Evolutionary conservation across 2,888 invertebrate genomes (phyloP), one percentile per base, ranked within the genome.

Genomic region (Teleogryllus oceanicus): DNA sequence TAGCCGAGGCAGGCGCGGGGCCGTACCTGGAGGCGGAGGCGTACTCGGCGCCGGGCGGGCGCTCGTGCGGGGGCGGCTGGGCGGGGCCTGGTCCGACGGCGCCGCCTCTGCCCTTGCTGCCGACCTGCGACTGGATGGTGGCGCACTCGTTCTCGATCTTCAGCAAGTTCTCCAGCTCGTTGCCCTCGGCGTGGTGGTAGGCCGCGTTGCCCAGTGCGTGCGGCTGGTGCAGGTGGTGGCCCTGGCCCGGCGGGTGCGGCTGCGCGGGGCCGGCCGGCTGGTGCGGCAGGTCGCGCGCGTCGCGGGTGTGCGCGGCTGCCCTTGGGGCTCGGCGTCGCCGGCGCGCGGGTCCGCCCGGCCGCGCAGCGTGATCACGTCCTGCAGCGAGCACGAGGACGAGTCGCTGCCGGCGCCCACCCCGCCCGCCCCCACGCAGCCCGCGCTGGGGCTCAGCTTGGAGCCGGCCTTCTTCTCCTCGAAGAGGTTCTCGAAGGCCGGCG

Each of bases 401-500:
- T 20, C 76, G 21, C 78, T 50, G 37, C 77, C 77, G 49, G 81
- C 74, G 11, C 78, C 62, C 10, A 10, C 74, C 3, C 62, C 74
- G 10, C 20, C 62, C 16, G n/a, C 18, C 1, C 49, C 50, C n/a
- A 21, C 49, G 74, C 49, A 21, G 18, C 75, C 74, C 10, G 81
- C 81, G 24, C 80, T 79, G 16, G 81, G 78, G 11, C 77, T 24
- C 49, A 79, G 37, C 78, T 82, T 81, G 50, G 76, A 77, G 77
- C 77, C 78, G 49, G n/a, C 90, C 84, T 94, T 92, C 85, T 94
- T 94, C 85, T 95, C 95, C 85, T 94, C 94, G 85, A 95, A 95
- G 0, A 95, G 88, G 87, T 95, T 94, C 85, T 95, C 95, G 84
- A 95, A 95, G 79, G 93, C 92, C 75, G 93, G 93, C 50, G 93